Conservation (phyloP, 2,888 invertebrate genomes). For the Caenorhabditis macrosperma region DNA sequence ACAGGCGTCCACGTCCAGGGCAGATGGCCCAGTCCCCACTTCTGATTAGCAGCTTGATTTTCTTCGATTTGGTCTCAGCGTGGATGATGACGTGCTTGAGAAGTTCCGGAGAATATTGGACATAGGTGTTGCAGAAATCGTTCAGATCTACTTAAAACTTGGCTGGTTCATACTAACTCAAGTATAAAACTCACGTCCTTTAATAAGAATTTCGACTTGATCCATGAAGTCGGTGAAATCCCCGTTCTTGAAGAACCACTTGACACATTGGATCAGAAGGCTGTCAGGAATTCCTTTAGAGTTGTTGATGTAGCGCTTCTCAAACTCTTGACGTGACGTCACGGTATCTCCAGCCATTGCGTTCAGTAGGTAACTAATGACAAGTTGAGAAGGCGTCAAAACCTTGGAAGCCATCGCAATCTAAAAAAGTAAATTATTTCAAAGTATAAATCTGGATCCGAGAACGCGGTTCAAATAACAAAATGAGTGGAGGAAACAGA, state of each 20-base stretch:
- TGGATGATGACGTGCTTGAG: slow-evolving; percentile 4
- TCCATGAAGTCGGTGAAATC: slow-evolving; percentile 26
- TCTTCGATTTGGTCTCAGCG: slow-evolving; percentile 13
- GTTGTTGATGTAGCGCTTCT: neutral
- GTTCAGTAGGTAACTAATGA: slow-evolving; percentile 20
- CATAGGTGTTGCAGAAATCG: neutral
- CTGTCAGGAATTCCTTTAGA: slow-evolving; percentile 6
- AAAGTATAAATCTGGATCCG: no score
- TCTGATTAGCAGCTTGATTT: slow-evolving; percentile 12
- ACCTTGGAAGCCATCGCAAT: no score
- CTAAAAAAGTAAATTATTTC: no score
- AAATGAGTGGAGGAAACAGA: no score
- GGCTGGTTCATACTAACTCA: neutral
- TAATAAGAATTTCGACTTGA: neutral
- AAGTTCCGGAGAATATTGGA: slow-evolving; percentile 9
- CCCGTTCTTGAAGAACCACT: slow-evolving; percentile 20
- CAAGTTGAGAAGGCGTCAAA: neutral
- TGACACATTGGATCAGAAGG: slow-evolving; percentile 17
- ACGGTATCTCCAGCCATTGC: slow-evolving; percentile 6
- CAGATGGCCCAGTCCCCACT: slow-evolving; percentile 17
- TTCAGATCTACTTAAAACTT: slow-evolving; percentile 18
- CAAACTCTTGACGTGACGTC: neutral
- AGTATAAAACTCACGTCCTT: slow-evolving; percentile 34
- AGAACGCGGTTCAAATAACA: no score
- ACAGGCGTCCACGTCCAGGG: slow-evolving; percentile 1